Conservation (phyloP, 92 coral and sea anemone genomes). For the Pocillopora grandis region DNA sequence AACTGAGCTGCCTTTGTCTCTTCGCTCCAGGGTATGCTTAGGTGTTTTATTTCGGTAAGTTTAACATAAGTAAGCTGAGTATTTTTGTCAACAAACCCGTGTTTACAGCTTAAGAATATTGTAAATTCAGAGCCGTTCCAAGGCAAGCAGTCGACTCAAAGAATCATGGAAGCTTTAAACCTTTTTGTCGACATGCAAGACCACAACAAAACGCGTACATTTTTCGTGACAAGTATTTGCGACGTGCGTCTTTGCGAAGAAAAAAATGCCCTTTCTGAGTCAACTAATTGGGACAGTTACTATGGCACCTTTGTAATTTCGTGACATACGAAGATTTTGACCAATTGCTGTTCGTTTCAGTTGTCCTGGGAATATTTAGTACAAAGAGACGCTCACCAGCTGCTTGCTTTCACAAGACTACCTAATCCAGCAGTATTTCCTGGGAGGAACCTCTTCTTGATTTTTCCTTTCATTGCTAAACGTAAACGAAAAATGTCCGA, state of each 20-base stretch:
- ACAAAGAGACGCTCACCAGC: constrained; percentile 1
- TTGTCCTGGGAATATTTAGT: background rate
- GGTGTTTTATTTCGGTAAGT: too few relatives aligned
- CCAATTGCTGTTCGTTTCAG: constrained; percentile 26
- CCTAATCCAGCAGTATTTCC: constrained; percentile 1
- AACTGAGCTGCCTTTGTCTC: too few relatives aligned
- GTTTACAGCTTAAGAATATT: too few relatives aligned
- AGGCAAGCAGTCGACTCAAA: too few relatives aligned
- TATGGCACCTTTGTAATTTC: constrained; percentile 37
- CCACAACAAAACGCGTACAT: too few relatives aligned
- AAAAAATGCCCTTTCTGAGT: background rate
- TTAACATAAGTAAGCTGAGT: too few relatives aligned
- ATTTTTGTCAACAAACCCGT: too few relatives aligned
- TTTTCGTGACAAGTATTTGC: background rate
- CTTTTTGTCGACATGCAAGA: too few relatives aligned
- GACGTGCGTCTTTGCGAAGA: background rate
- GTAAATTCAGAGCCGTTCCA: too few relatives aligned
- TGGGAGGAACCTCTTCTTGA: background rate
- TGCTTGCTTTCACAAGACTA: background rate
- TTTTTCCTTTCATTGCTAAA: background rate
- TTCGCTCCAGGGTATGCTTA: too few relatives aligned
- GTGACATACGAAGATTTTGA: constrained; percentile 6
- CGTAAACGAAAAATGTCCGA: constrained; percentile 56
- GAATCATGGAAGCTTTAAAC: too few relatives aligned
- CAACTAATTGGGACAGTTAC: constrained; percentile 21